A percentile compares a stretch with the other conserved stretches of the same genome.
Conservation (phyloP, 2,113 vertebrate genomes). For the Limnothrissa miodon region DNA sequence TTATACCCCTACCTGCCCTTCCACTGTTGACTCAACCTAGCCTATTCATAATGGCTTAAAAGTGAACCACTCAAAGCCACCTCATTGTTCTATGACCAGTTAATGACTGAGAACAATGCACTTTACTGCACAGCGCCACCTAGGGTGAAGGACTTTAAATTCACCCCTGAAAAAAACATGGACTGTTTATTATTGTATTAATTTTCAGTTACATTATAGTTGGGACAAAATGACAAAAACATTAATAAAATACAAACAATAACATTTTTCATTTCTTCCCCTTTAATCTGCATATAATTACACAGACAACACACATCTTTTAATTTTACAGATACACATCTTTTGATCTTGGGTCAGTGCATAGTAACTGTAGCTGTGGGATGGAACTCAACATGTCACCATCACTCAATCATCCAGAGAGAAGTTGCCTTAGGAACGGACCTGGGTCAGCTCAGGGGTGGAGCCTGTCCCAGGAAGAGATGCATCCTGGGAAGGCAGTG, state of each 20-base stretch:
- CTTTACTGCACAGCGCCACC: not conserved
- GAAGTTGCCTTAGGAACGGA: not conserved
- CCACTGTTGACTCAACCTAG: not conserved
- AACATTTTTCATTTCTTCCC: not conserved
- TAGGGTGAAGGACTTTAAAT: not conserved
- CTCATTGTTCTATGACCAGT: not conserved
- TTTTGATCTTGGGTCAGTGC: not conserved
- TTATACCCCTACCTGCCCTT: not conserved
- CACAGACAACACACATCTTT: conserved; percentile 1
- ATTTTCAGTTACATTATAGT: not conserved
- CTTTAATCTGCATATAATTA: not conserved
- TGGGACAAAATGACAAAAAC: too few species aligned
- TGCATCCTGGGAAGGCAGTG: not conserved
- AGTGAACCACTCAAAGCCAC: not conserved
- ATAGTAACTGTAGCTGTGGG: not conserved
- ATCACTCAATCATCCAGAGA: not conserved
- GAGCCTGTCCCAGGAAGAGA: not conserved
- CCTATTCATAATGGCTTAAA: not conserved
- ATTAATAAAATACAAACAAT: not conserved
- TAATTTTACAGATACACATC: not conserved
- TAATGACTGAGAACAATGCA: not conserved
- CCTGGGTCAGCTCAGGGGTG: not conserved
- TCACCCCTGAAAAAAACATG: not conserved
- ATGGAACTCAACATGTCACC: not conserved
- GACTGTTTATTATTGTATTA: not conserved